Conservation (phyloP, 2,888 invertebrate species). For the Pandemis cinnamomeana region DNA sequence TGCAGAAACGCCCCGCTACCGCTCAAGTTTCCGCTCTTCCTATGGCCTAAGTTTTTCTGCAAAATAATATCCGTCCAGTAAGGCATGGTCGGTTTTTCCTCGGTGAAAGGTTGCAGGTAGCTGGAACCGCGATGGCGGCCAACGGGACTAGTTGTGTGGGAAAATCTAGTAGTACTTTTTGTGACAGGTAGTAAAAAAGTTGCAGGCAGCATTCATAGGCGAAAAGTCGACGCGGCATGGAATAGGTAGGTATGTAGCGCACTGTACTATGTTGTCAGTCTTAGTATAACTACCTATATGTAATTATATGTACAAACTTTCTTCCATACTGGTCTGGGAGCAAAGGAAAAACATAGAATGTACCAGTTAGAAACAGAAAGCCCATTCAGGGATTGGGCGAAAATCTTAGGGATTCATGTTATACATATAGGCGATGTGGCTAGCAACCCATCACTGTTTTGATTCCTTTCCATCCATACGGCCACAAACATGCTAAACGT, state of each 20-base stretch:
- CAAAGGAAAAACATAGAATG: no score
- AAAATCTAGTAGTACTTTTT: conserved; percentile 51
- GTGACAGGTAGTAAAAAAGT: conserved; percentile 62
- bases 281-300: neutral
- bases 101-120: conserved; percentile 80
- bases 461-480: no score
- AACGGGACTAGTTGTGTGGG: conserved; percentile 63
- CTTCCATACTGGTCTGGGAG: no score
- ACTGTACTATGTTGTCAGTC: neutral
- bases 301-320: no score
- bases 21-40: conserved; percentile 50
- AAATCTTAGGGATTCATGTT: no score
- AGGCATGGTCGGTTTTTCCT: conserved; percentile 80
- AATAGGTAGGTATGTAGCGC: neutral
- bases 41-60: conserved; percentile 74
- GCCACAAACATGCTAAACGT: no score
- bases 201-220: neutral
- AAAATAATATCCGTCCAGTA: conserved; percentile 75
- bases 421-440: no score
- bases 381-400: no score
- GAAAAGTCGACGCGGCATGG: neutral
- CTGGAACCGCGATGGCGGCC: conserved; percentile 73
- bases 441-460: no score
- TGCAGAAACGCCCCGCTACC: conserved; percentile 4
- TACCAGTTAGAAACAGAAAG: no score